These are phyloP conservation scores for Atta colombica DNA, from an alignment of 1,140 invertebrate species.

Conservation along the genomic window DNA sequence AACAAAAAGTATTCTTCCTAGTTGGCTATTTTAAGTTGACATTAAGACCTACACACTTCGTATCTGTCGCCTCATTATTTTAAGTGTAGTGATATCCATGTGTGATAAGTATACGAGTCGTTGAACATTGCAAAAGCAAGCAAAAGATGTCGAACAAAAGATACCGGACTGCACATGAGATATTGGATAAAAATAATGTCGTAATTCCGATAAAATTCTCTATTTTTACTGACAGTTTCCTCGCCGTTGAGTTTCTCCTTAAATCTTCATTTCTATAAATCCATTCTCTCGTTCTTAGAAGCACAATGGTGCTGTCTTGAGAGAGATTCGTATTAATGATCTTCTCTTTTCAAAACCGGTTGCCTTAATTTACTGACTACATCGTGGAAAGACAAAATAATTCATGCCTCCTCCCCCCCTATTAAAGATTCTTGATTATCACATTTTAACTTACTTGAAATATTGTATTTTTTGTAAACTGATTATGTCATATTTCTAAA, in stretches of 20 bases:
- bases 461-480: background rate
- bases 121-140: constrained; percentile 55
- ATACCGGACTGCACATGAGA: constrained; percentile 37
- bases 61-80: constrained; percentile 32
- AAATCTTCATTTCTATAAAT: constrained; percentile 77
- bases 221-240: constrained; percentile 42
- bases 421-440: constrained; percentile 46
- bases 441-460: background rate
- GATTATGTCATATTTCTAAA: too few relatives aligned
- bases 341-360: constrained; percentile 41
- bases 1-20: background rate
- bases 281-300: constrained; percentile 69
- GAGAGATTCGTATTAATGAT: constrained; percentile 79
- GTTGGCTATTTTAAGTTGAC: constrained; percentile 48
- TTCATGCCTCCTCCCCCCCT: constrained; percentile 21
- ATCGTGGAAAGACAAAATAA: constrained; percentile 41
- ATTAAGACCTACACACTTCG: constrained; percentile 53
- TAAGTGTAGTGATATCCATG: background rate
- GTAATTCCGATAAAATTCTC: constrained; percentile 63
- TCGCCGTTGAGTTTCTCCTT: constrained; percentile 55
- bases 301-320: constrained; percentile 73
- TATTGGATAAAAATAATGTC: constrained; percentile 68
- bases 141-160: constrained; percentile 19
- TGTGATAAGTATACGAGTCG: constrained; percentile 24
- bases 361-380: constrained; percentile 40